phyloP scores from a whole-genome alignment of 2,888 invertebrate species.

The Oscheius sp. region DNA sequence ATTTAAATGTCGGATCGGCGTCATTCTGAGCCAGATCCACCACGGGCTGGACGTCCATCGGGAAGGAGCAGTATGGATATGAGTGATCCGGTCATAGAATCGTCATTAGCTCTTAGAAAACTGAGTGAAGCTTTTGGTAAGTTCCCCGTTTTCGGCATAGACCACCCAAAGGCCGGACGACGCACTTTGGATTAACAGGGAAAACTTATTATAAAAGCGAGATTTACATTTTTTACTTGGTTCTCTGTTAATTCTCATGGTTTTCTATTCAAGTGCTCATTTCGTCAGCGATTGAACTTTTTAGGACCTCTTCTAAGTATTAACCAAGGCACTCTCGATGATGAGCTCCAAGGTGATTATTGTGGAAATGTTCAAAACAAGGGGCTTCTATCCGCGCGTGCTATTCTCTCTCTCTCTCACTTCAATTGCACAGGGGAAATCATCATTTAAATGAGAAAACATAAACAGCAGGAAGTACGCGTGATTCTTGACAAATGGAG shows the following conservation, averaged over 20 bases:
- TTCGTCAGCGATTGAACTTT: constrained; percentile 22
- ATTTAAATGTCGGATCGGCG: constrained; percentile 39
- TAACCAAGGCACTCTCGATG: constrained; percentile 15
- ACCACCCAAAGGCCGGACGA: neutral
- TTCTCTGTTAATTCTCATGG: no score
- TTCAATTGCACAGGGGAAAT: no score
- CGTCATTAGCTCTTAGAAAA: constrained; percentile 62
- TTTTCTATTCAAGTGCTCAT: constrained; percentile 1
- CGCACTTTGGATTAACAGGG: neutral
- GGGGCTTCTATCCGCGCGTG: no score
- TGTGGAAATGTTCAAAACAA: neutral
- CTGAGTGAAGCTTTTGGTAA: constrained; percentile 65
- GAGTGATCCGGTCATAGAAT: constrained; percentile 61
- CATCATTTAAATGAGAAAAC: no score
- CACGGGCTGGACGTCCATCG: constrained; percentile 30
- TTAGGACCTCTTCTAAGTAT: constrained; percentile 8
- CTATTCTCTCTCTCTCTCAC: no score
- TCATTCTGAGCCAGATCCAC: constrained; percentile 45
- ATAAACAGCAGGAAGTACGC: no score
- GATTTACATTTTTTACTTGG: no score
- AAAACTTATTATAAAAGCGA: neutral
- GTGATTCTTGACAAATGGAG: no score
- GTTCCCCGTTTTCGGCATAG: constrained; percentile 2
- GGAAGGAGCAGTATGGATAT: constrained; percentile 46
- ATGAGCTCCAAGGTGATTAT: constrained; percentile 1